Conservation (phyloP, 2,113 vertebrate species). For the Podilymbus podiceps region DNA sequence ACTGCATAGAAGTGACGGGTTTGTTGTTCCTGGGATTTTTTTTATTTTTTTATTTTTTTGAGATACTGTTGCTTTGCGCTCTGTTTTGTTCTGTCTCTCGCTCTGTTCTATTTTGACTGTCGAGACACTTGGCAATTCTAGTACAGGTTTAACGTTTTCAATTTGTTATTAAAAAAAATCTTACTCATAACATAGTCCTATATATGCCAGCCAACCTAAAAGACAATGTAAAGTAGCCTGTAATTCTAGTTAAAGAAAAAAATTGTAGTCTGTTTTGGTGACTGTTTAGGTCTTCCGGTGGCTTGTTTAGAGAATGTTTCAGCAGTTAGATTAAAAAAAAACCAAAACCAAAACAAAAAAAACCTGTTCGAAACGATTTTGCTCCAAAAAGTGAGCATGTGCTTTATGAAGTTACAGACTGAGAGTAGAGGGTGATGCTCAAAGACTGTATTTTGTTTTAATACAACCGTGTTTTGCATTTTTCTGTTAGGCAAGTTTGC, state of each 20-base stretch:
- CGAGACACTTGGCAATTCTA: rapidly evolving
- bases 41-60: no score
- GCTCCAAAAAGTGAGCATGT: neutral
- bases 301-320: neutral
- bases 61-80: neutral
- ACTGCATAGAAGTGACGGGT: rapidly evolving
- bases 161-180: neutral
- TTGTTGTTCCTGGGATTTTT: neutral
- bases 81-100: neutral
- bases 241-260: neutral
- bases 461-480: neutral
- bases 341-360: no score
- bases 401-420: neutral
- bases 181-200: rapidly evolving
- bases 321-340: neutral
- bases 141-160: neutral
- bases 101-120: neutral
- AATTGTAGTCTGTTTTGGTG: neutral
- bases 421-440: neutral
- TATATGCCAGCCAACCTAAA: rapidly evolving
- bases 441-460: neutral
- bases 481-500: rapidly evolving
- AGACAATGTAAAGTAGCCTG: rapidly evolving
- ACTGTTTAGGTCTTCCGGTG: neutral
- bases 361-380: neutral